phyloP scores from a whole-genome alignment of 2,113 vertebrate species.

The Strigops habroptila region DNA sequence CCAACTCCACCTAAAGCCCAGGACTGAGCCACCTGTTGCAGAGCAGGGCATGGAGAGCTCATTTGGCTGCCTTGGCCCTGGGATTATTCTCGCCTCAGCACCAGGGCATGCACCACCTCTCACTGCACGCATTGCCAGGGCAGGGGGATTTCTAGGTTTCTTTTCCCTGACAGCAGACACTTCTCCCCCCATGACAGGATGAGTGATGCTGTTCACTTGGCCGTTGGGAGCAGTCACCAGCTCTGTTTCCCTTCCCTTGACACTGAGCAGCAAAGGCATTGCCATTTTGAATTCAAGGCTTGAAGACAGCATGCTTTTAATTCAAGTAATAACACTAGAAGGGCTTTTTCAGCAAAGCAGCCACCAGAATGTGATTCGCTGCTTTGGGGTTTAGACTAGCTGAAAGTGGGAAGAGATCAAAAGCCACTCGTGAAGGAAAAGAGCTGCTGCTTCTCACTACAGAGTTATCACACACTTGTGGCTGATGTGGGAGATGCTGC shows the following conservation, averaged over 20 bases:
- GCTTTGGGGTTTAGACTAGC: neutral
- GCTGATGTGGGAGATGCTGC: neutral
- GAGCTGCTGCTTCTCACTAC: neutral
- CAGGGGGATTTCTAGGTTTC: neutral
- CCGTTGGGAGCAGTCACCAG: neutral
- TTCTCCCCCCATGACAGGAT: neutral
- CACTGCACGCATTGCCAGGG: neutral
- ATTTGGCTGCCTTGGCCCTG: neutral
- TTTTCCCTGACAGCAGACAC: neutral
- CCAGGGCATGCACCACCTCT: neutral
- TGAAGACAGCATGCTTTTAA: neutral
- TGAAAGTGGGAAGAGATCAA: conserved; percentile 9
- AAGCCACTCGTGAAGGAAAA: neutral
- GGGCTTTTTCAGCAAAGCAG: neutral
- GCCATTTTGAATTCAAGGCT: neutral
- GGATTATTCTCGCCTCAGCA: accelerated
- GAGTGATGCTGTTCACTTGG: neutral
- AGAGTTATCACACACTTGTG: neutral
- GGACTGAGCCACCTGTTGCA: neutral
- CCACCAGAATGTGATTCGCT: neutral
- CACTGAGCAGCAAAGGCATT: neutral
- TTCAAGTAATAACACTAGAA: neutral
- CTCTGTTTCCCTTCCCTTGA: neutral
- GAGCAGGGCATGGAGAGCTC: neutral
- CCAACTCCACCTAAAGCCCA: neutral